phyloP scores from a whole-genome alignment of 35 echinoderm and acorn worm genomes.

The Ophiothrix spiculata region DNA sequence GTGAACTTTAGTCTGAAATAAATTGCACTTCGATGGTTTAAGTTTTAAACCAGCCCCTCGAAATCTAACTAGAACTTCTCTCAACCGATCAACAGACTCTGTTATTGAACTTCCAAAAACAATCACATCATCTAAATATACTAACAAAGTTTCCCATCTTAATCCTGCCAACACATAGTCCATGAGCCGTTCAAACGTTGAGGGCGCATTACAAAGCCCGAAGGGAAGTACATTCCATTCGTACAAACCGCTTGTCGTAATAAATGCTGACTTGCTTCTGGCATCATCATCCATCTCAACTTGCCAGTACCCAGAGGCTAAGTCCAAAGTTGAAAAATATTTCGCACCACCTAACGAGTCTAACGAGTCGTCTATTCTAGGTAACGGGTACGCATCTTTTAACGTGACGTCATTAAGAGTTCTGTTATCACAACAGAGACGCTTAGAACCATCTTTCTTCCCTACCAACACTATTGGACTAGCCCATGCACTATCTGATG shows the following conservation, averaged over 20 bases:
- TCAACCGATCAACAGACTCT: neutral
- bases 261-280: conserved; percentile 52
- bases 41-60: conserved; percentile 24
- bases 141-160: conserved; percentile 45
- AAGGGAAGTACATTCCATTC: conserved; percentile 47
- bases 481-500: conserved; percentile 33
- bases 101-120: conserved; percentile 23
- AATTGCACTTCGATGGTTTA: conserved; percentile 38
- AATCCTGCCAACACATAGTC: too few species aligned
- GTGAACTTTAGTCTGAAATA: conserved; percentile 15
- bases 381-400: conserved; percentile 31
- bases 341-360: conserved; percentile 31
- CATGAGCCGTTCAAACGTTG: too few species aligned
- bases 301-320: conserved; percentile 52
- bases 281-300: conserved; percentile 39
- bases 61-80: conserved; percentile 25
- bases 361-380: conserved; percentile 28
- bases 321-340: conserved; percentile 39
- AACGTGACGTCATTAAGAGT: conserved; percentile 29
- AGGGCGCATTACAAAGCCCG: conserved; percentile 38
- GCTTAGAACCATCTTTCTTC: neutral
- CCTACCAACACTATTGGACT: conserved; percentile 48
- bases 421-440: conserved; percentile 53
- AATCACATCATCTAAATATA: conserved; percentile 52
- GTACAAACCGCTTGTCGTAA: conserved; percentile 44